These are phyloP conservation scores for Erythrocebus patas DNA, from an alignment of 2,113 vertebrate species.

Conservation along the genomic window DNA sequence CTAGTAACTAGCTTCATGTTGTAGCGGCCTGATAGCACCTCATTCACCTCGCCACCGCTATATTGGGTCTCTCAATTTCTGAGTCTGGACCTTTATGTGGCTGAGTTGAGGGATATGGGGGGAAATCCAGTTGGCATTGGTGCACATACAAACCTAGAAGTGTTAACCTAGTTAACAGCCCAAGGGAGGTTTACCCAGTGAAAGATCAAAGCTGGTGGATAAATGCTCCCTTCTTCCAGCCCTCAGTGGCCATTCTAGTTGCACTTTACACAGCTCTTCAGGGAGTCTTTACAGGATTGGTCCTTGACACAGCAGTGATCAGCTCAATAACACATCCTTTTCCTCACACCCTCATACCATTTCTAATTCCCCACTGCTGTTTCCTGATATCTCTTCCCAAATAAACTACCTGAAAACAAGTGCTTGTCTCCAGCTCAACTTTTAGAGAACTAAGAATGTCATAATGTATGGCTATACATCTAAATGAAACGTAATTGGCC, in stretches of 20 bases:
- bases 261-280: not conserved
- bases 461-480: not conserved
- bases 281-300: not conserved
- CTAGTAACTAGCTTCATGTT: not conserved
- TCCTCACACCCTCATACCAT: not conserved
- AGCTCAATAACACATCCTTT: not conserved
- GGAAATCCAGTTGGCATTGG: not conserved
- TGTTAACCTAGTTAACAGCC: not conserved
- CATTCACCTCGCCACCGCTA: not conserved
- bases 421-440: not conserved
- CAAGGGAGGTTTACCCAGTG: not conserved
- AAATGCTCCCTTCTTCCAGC: not conserved
- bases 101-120: not conserved
- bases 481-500: not conserved
- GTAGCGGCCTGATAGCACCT: too few relatives aligned
- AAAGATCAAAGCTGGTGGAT: not conserved
- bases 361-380: not conserved
- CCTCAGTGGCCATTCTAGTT: not conserved
- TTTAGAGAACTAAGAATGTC: not conserved
- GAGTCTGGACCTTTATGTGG: not conserved
- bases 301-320: not conserved
- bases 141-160: not conserved
- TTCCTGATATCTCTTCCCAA: not conserved
- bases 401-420: not conserved
- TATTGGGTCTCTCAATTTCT: not conserved